Percentiles rank a stretch among this genome's conserved stretches.
Conservation (phyloP, 1,140 invertebrate genomes). For the Drosophila murphyi region DNA sequence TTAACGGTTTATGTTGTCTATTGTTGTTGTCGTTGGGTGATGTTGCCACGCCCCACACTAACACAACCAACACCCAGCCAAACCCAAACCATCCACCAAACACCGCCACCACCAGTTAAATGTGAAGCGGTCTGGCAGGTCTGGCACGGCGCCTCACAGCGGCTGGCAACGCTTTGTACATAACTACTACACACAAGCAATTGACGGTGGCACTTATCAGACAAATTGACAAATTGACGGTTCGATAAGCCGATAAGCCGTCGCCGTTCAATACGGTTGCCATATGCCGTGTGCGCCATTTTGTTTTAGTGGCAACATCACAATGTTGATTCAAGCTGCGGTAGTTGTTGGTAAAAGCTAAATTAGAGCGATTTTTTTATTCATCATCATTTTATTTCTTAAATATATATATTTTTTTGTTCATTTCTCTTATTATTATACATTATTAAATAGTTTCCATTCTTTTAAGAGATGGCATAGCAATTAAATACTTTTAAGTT, state of each 20-base stretch:
- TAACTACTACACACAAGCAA: not conserved
- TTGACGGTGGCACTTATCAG: constrained; percentile 2
- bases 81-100: constrained; percentile 7
- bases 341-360: constrained; percentile 84
- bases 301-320: constrained; percentile 79
- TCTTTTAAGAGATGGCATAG: constrained; percentile 5
- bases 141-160: constrained; percentile 28
- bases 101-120: constrained; percentile 7
- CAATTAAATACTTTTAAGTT: not conserved
- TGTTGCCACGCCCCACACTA: constrained; percentile 68
- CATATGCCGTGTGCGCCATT: constrained; percentile 30
- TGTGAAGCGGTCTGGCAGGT: constrained; percentile 28
- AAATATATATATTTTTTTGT: constrained; percentile 10
- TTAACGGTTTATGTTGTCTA: constrained; percentile 84
- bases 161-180: constrained; percentile 25
- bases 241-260: constrained; percentile 26
- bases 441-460: constrained; percentile 12
- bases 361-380: constrained; percentile 82
- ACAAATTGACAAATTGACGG: not conserved
- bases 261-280: not conserved
- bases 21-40: constrained; percentile 85
- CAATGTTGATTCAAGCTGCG: constrained; percentile 84
- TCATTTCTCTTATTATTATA: not conserved
- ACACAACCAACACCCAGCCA: constrained; percentile 10
- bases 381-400: not conserved